Base-by-base conservation (phyloP, 2,113 vertebrate genomes). In the Carlito syrichta region DNA sequence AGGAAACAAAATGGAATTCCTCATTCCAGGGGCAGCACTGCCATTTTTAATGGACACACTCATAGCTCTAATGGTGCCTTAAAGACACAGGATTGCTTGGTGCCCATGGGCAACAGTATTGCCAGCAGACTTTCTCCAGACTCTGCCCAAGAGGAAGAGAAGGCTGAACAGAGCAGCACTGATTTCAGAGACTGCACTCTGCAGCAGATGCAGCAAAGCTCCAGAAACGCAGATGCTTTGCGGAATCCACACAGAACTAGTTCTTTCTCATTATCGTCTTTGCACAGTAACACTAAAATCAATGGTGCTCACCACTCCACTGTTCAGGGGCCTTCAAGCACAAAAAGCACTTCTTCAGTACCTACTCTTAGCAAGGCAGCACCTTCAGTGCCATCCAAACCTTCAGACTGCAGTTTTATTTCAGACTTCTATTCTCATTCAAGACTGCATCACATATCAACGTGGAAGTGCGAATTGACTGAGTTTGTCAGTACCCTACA, bases 381-480 rank as follows among this genome's bases (percentile, higher is more conserved):
- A 90, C 98, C 96, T 92, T 98, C 93, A 97, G 97, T 94, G 98
- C 97, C 98, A 79, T 98, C 83, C 98, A 99, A 96, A 98, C 98
- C 98, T 96, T 98, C 98, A 94, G 99, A 99, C n/a, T 98, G 98
- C 90, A 98, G 86, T 96, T 99, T 99, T 98, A 99, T 99, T 98
- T 99, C 99, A 3, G 99, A 99, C 97, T 99, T 98, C 97, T 99
- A 99, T 98, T 99, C 99, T 30, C 99, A 0, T 97, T 99, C 99
- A 83, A 99, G 99, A 97, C 98, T 99, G 90, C 99, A 99, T 98
- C 99, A 99, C 98, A 99, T 99, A 98, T 99, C 99, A 96, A 99
- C 99, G 0, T 99, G 99, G 99, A 99, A 99, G 98, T 99, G 98
- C 73, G 99, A 99, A 98, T 98, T 99, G 96, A 99, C 99, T 12